Conservation (phyloP, 2,888 invertebrate genomes). For the Phoenoteleia sp. region DNA sequence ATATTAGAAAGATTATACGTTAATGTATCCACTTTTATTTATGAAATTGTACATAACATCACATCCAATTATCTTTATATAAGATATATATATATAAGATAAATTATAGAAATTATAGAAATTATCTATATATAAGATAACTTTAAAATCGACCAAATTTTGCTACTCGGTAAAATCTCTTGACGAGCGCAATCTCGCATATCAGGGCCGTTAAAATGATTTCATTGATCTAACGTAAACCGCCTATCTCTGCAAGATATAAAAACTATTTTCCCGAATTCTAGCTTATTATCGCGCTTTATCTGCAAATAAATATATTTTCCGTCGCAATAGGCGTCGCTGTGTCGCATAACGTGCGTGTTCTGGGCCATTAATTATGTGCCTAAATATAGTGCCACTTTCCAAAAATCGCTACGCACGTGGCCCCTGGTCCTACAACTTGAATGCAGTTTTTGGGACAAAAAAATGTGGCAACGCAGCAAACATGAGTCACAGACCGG, state of each 20-base stretch:
- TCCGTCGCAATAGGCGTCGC: conserved; percentile 32
- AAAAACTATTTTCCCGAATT: conserved; percentile 1
- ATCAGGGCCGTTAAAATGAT: conserved; percentile 30
- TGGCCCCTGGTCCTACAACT: not conserved
- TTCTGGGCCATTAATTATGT: conserved; percentile 20
- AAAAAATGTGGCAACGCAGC: conserved; percentile 45
- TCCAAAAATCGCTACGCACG: conserved; percentile 31
- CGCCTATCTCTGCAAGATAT: conserved; percentile 30
- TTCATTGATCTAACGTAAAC: conserved; percentile 9
- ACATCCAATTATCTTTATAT: too few relatives aligned
- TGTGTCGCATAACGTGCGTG: not conserved
- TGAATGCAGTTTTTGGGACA: conserved; percentile 36
- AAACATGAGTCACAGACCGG: conserved; percentile 36
- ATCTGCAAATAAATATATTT: conserved; percentile 45
- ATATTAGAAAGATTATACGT: too few relatives aligned
- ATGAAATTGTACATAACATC: too few relatives aligned
- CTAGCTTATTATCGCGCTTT: conserved; percentile 23
- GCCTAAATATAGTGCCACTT: conserved; percentile 1
- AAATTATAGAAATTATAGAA: too few relatives aligned
- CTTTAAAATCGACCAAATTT: too few relatives aligned
- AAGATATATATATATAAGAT: too few relatives aligned
- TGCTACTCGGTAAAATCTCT: too few relatives aligned
- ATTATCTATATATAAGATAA: too few relatives aligned
- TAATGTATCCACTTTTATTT: too few relatives aligned
- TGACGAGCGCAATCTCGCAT: not conserved